Base-by-base conservation (phyloP, 2,888 invertebrate species). In the Drosophila recens region DNA sequence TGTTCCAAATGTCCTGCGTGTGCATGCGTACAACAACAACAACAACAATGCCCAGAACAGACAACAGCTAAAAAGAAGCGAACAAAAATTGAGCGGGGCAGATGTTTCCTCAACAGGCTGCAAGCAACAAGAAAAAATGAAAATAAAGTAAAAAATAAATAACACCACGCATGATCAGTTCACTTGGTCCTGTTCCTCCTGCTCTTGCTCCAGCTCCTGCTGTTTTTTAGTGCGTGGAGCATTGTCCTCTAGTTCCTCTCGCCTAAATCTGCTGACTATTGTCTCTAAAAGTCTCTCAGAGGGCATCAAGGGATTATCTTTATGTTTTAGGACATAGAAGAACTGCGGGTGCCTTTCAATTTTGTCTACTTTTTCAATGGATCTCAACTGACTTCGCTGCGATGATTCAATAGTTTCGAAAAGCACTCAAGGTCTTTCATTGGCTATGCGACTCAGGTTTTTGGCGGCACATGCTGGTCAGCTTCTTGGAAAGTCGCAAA, bases 21-120 rank as follows among this genome's bases (percentile, higher is more conserved):
- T 79, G 73, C 80, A 79, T 81, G 86, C 81, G 81, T 83, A 70
- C 66, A 62, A 49, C 70, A 70, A 36, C 72, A 75, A 58, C 69
- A 69, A 48, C 67, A 71, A 75, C 68, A 80, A 83, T 59, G 67
- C 54, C 65, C 34, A 67, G 67, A 72, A 67, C 69, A 71, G 71
- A 75, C 71, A 75, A 72, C 75, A 73, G 72, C 62, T 74, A 80
- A 75, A 80, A 82, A 79, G 45, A 67, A 77, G 64, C 64, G 48
- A 53, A 70, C 63, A 53, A 75, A 74, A 73, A 82, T 66, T 87
- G 88, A 87, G 86, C 86, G 88, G 86, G 88, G 86, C 86, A 87
- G 88, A 87, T 87, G 86, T 87, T 87, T 87, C 86, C 86, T 81
- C 76, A 83, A 82, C 88, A 87, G 86, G 83, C 84, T 87, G 84